Evolutionary conservation across 2,888 invertebrate genomes (phyloP).

Genomic region (Horisme vitalbata): DNA sequence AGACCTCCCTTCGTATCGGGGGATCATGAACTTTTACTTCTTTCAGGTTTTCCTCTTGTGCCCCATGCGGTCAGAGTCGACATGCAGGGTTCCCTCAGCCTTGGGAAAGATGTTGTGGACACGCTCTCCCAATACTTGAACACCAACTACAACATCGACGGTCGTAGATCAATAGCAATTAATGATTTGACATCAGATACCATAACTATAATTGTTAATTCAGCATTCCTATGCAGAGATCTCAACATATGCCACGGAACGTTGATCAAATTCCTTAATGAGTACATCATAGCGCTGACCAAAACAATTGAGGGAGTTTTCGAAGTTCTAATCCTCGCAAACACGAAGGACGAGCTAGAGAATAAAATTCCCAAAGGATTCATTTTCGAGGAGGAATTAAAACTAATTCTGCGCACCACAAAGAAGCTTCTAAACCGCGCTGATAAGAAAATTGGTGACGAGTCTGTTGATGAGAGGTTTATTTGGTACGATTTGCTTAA

Average conservation of each 20-base stretch:
- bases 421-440: slow-evolving; percentile 45
- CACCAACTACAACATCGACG: slow-evolving; percentile 16
- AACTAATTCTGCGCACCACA: slow-evolving; percentile 40
- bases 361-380: slow-evolving; percentile 17
- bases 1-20: too few species aligned
- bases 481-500: slow-evolving; percentile 57
- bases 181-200: slow-evolving; percentile 29
- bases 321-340: slow-evolving; percentile 39
- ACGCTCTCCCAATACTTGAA: slow-evolving; percentile 46
- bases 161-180: slow-evolving; percentile 3
- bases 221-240: slow-evolving; percentile 49
- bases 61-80: slow-evolving; percentile 54
- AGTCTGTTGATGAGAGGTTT: slow-evolving; percentile 37
- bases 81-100: slow-evolving; percentile 57
- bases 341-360: slow-evolving; percentile 22
- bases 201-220: slow-evolving; percentile 42
- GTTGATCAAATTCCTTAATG: slow-evolving; percentile 46
- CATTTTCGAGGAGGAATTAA: slow-evolving; percentile 44
- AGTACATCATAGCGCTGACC: slow-evolving; percentile 50
- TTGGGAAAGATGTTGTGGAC: slow-evolving; percentile 63
- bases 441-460: slow-evolving; percentile 38
- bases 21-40: too few species aligned
- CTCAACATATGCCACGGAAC: slow-evolving; percentile 48
- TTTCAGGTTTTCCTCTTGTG: slow-evolving; percentile 17
- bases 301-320: slow-evolving; percentile 48